Conservation (phyloP, 1,140 invertebrate genomes). For the Ericerus pela region DNA sequence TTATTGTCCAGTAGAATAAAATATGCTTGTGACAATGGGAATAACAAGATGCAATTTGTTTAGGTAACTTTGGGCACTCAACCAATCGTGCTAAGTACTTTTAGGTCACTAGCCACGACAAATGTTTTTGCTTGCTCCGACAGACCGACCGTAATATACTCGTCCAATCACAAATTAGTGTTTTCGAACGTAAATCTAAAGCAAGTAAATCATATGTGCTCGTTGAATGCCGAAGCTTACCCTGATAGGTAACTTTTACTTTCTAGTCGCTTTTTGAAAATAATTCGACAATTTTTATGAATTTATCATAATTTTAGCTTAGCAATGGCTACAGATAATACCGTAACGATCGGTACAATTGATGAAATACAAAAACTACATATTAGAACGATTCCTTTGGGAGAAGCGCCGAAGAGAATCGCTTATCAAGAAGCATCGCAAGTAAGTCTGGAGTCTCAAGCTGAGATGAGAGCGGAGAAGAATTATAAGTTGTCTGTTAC, state of each 20-base stretch:
- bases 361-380: conserved; percentile 98
- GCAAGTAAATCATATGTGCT: conserved; percentile 97
- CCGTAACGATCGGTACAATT: conserved; percentile 92
- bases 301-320: conserved; percentile 42
- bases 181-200: conserved; percentile 99
- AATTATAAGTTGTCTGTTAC: background rate
- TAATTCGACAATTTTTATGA: background rate
- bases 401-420: conserved; percentile 84
- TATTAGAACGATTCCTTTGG: conserved; percentile 83
- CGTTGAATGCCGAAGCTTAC: conserved; percentile 84
- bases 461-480: background rate
- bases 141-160: conserved; percentile 95
- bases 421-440: conserved; percentile 88
- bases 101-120: conserved; percentile 77
- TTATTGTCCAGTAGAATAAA: background rate
- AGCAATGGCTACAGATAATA: conserved; percentile 82
- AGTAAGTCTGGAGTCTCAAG: conserved; percentile 28
- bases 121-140: conserved; percentile 99
- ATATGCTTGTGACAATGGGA: background rate
- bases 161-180: conserved; percentile 95
- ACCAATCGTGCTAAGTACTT: conserved; percentile 83
- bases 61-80: conserved; percentile 87
- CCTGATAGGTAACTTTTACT: conserved; percentile 53
- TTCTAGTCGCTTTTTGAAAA: background rate
- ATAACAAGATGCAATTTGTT: conserved; percentile 5